Evolutionary conservation across 2,888 invertebrate species (phyloP).

Genomic region (Alitta virens): DNA sequence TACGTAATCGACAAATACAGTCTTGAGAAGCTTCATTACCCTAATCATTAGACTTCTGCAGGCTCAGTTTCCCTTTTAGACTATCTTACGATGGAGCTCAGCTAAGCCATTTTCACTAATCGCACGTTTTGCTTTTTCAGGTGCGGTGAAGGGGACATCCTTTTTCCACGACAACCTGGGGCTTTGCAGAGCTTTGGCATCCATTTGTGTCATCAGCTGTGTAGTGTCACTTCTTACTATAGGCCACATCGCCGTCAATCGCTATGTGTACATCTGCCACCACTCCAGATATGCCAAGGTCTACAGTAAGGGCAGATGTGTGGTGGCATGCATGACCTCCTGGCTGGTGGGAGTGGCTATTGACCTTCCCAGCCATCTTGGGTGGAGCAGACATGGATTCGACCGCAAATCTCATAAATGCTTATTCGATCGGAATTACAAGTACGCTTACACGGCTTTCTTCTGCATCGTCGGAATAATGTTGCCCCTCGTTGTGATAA

Average conservation of each 20-base stretch:
- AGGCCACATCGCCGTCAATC: slow-evolving; percentile 4
- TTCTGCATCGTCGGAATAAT: slow-evolving; percentile 6
- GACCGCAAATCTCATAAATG: slow-evolving; percentile 37
- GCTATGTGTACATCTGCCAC: too few species aligned
- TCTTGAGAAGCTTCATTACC: too few species aligned
- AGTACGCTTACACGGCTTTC: slow-evolving; percentile 32
- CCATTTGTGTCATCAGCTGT: too few species aligned
- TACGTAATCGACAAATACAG: too few species aligned
- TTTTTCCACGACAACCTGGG: neutral
- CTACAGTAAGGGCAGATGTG: neutral
- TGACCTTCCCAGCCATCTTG: slow-evolving; percentile 31
- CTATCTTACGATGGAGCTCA: too few species aligned
- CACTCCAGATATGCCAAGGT: neutral
- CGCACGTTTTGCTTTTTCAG: too few species aligned
- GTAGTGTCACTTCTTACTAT: too few species aligned
- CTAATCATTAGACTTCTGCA: too few species aligned
- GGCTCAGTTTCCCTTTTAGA: too few species aligned
- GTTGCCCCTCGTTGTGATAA: slow-evolving; percentile 13
- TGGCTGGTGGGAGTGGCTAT: slow-evolving; percentile 33
- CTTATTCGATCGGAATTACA: slow-evolving; percentile 38
- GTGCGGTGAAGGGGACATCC: too few species aligned
- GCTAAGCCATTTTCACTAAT: too few species aligned
- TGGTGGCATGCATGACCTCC: slow-evolving; percentile 14
- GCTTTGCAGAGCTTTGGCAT: slow-evolving; percentile 23
- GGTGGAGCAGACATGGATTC: slow-evolving; percentile 32